Percentiles rank a stretch among this genome's conserved stretches.
Evolutionary conservation across 2,888 invertebrate species (phyloP).

Genomic region (Lacanobia oleracea): DNA sequence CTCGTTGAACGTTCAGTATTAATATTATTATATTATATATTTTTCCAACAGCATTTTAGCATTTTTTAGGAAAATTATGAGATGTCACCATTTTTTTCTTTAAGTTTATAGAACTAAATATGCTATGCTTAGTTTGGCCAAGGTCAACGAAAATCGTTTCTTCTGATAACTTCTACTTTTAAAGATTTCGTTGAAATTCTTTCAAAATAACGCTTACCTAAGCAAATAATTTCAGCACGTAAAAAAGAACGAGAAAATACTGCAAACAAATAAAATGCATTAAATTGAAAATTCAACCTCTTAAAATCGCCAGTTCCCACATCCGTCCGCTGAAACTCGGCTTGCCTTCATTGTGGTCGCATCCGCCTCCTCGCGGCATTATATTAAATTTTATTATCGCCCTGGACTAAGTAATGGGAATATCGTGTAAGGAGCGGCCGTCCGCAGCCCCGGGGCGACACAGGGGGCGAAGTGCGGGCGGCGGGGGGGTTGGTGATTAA

Average conservation of each 20-base stretch:
- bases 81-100: background rate
- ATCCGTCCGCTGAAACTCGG: constrained; percentile 67
- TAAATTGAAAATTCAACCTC: constrained; percentile 59
- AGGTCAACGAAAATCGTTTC: background rate
- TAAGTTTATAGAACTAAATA: background rate
- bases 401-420: constrained; percentile 91
- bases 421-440: constrained; percentile 90
- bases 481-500: constrained; percentile 82
- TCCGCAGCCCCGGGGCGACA: constrained; percentile 83
- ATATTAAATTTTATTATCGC: constrained; percentile 91
- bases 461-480: constrained; percentile 66
- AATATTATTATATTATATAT: no score
- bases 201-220: background rate
- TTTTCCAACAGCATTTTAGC: background rate
- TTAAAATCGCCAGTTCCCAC: constrained; percentile 67
- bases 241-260: constrained; percentile 3
- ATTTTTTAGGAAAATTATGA: background rate
- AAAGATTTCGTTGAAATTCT: background rate
- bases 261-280: constrained; percentile 37
- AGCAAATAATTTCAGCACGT: no score
- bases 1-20: background rate
- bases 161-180: no score
- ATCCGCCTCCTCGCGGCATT: constrained; percentile 87
- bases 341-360: constrained; percentile 81
- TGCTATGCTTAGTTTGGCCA: background rate